These are phyloP conservation scores for Takifugu flavidus DNA, from an alignment of 2,113 vertebrate genomes.

Conservation along the genomic window DNA sequence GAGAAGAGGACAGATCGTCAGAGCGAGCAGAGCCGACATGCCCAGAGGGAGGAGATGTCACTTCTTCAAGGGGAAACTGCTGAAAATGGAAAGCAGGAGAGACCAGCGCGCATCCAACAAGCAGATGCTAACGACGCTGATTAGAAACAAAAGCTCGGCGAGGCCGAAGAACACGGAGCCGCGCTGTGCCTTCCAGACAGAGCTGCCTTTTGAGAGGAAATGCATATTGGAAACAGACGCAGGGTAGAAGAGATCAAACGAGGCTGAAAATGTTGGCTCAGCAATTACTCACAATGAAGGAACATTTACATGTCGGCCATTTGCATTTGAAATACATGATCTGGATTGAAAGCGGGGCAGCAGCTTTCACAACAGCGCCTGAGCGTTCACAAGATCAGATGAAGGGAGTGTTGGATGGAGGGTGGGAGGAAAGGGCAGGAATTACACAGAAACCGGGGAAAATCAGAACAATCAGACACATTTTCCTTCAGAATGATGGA, in stretches of 20 bases:
- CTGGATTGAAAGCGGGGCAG: background rate
- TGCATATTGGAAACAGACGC: constrained; percentile 3
- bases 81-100: constrained; percentile 3
- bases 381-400: background rate
- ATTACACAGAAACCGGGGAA: background rate
- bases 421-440: background rate
- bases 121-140: constrained; percentile 8
- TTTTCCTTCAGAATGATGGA: background rate
- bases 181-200: constrained; percentile 9
- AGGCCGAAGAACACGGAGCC: constrained; percentile 17
- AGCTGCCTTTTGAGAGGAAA: background rate
- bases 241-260: constrained; percentile 8
- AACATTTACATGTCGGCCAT: background rate
- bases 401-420: background rate
- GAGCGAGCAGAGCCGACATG: constrained; percentile 7
- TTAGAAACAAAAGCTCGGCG: constrained; percentile 4
- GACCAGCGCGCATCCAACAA: constrained; percentile 11
- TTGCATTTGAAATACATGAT: no score
- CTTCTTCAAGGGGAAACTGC: background rate
- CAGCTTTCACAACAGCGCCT: constrained; percentile 1
- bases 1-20: constrained; percentile 4
- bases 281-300: background rate
- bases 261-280: background rate
- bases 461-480: constrained; percentile 2
- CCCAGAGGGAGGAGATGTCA: constrained; percentile 6